Percentiles rank a stretch among this genome's conserved stretches.
Evolutionary conservation across 2,888 invertebrate species (phyloP).

Genomic region (Petrolisthes cinctipes): DNA sequence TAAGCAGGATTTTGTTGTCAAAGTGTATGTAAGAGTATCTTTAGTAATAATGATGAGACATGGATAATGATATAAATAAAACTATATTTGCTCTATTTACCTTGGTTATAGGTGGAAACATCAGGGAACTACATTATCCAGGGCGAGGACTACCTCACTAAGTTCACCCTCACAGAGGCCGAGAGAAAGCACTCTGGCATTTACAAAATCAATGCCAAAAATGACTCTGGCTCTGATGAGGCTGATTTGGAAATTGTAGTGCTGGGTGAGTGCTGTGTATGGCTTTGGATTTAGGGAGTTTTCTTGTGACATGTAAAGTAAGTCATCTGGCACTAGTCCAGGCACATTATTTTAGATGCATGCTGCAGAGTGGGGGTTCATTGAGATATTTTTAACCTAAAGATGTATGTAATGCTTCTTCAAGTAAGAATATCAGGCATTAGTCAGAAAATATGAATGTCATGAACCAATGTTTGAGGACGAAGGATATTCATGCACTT

Average conservation of each 20-base stretch:
- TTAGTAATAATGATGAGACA: not conserved
- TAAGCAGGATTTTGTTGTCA: not conserved
- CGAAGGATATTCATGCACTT: not conserved
- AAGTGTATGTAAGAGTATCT: not conserved
- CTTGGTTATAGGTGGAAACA: constrained; percentile 47
- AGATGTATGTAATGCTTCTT: not conserved
- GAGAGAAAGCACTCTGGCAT: constrained; percentile 88
- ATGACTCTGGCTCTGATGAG: constrained; percentile 92
- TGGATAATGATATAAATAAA: too few species aligned
- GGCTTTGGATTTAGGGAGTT: too few species aligned
- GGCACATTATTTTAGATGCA: too few species aligned
- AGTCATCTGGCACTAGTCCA: too few species aligned
- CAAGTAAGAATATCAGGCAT: too few species aligned
- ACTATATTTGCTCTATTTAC: too few species aligned
- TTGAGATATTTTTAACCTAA: too few species aligned
- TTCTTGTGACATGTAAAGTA: too few species aligned
- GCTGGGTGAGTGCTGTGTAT: constrained; percentile 73
- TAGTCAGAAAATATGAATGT: too few species aligned
- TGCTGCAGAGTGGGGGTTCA: too few species aligned
- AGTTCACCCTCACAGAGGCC: constrained; percentile 84
- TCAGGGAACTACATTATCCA: constrained; percentile 61
- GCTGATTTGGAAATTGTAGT: constrained; percentile 93
- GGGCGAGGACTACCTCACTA: constrained; percentile 92
- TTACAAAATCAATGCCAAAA: constrained; percentile 92
- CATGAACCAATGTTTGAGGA: too few species aligned